phyloP scores from a whole-genome alignment of 2,797 vertebrate genomes.

The Sebastes variabilis region DNA sequence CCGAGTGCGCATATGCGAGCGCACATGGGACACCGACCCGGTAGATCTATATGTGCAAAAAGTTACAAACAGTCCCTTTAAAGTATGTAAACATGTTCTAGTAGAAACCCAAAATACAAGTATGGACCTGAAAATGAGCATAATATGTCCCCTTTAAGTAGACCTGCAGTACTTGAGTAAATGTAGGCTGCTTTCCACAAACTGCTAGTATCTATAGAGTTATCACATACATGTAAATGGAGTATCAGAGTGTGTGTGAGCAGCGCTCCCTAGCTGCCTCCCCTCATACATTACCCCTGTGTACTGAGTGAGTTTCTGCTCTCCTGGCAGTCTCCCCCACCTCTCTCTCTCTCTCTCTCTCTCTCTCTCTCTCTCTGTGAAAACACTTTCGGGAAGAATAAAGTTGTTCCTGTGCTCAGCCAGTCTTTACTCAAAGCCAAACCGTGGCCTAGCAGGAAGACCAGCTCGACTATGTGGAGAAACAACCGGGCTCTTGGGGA shows the following conservation, averaged over 20 bases:
- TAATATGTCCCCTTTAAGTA: no score
- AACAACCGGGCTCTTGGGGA: conserved; percentile 56
- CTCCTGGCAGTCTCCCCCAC: conserved; percentile 24
- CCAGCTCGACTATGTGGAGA: conserved; percentile 77
- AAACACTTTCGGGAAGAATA: conserved; percentile 79
- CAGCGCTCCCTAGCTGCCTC: conserved; percentile 65
- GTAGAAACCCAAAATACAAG: no score
- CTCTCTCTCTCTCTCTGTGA: conserved; percentile 13
- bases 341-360: neutral
- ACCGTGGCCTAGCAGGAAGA: conserved; percentile 58
- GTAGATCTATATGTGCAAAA: no score
- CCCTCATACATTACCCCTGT: neutral
- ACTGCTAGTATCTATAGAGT: no score
- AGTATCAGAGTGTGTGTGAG: neutral
- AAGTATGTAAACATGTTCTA: no score
- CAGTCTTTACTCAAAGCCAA: conserved; percentile 52
- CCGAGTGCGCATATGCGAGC: no score
- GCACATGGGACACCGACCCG: no score
- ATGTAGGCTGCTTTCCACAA: no score
- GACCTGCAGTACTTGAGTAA: no score
- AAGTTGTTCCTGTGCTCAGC: conserved; percentile 50
- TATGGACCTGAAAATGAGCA: no score
- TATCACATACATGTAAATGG: no score
- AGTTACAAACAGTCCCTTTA: no score
- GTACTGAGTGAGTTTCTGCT: neutral